These are phyloP conservation scores for Baryphthengus martii DNA, from an alignment of 2,113 vertebrate species.

Conservation along the genomic window DNA sequence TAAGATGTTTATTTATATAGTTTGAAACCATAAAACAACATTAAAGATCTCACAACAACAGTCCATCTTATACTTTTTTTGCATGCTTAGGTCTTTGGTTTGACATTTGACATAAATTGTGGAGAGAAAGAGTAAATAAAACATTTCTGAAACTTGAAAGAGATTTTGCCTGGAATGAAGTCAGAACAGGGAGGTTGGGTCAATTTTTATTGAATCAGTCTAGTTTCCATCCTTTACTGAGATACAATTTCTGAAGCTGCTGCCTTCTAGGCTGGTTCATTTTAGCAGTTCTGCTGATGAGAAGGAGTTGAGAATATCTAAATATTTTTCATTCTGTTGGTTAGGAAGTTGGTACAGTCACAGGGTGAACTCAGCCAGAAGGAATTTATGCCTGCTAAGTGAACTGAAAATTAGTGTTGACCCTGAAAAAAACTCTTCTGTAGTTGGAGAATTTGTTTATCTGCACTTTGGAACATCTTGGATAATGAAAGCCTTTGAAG, in stretches of 20 bases:
- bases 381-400: conserved; percentile 6
- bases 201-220: conserved; percentile 17
- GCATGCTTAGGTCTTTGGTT: background rate
- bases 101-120: background rate
- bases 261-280: background rate
- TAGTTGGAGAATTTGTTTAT: conserved; percentile 58
- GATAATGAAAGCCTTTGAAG: conserved; percentile 63
- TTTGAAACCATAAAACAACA: background rate
- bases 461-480: conserved; percentile 49
- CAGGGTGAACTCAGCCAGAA: background rate
- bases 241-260: conserved; percentile 2
- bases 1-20: background rate
- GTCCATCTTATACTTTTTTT: background rate
- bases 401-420: conserved; percentile 49
- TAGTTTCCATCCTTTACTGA: background rate
- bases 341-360: background rate
- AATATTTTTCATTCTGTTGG: background rate
- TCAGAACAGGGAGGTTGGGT: conserved; percentile 11
- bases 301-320: background rate
- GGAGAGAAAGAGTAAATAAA: conserved; percentile 49
- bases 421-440: conserved; percentile 64
- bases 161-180: conserved; percentile 24
- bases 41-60: background rate
- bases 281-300: background rate
- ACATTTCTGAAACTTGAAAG: conserved; percentile 32